Evolutionary conservation across 2,888 invertebrate genomes (phyloP), one percentile per base, ranked within the genome.

Genomic region (Andrena marginata): DNA sequence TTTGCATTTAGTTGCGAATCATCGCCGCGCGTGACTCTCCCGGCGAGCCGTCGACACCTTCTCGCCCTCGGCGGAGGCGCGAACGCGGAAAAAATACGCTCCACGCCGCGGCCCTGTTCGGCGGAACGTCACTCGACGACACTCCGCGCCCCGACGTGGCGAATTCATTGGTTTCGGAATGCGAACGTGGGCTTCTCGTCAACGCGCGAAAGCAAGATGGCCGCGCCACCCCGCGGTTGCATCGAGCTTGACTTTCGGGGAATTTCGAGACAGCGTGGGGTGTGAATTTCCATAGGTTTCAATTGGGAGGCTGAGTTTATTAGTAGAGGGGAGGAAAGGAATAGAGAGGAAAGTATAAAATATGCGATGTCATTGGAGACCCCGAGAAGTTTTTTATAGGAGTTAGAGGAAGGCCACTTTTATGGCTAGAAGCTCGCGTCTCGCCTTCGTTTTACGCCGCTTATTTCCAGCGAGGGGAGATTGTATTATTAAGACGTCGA

Each of bases 1-100:
- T 87, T 85, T 87, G 87, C 87, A 87, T 87, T 87, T 87, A 87
- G 85, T 87, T 87, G 85, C 80, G 87, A 87, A 87, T 87, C 87
- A 85, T 85, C 80, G 86, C 77, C 68, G 68, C 54, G 26, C 10
- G 56, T 54, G 13, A 42, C 42, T 42, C 42, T 42, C 29, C 26
- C 23, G 54, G 3, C 35, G n/a, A 26, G 67, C 26, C 26, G 7
- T 42, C 26, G 26, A 51, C 23, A 73, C 60, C 64, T 54, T 33
- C 62, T 60, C 73, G 51, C 60, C 60, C 69, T 70, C 62, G 79
- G 72, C 64, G 54, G 64, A 64, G 26, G 8, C 42, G 16, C 6
- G 16, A 13, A 26, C 49, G 29, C 42, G 51, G 33, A 56, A 56
- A 56, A 56, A 56, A 23, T 56, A 23, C 23, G 3, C 23, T 1